phyloP scores from a whole-genome alignment of 1,140 invertebrate species.

The Epicauta chinensis region DNA sequence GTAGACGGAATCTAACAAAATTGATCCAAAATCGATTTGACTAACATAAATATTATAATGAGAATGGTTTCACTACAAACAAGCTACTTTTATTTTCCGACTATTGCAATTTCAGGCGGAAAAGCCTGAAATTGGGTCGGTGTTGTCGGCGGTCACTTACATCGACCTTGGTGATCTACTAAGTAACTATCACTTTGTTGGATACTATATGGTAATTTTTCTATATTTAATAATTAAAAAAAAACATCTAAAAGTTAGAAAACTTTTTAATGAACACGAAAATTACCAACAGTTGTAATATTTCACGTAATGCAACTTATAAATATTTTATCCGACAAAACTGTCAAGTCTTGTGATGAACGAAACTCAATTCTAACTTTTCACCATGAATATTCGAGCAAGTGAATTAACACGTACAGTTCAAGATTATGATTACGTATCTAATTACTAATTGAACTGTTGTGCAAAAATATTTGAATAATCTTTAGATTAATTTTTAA shows the following conservation, averaged over 20 bases:
- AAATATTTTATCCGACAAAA: slow-evolving; percentile 17
- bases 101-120: no score
- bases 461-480: slow-evolving; percentile 1
- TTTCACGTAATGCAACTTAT: slow-evolving; percentile 16
- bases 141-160: no score
- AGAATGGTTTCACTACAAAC: no score
- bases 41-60: no score
- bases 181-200: no score
- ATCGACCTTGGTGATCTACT: no score
- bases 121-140: no score
- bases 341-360: slow-evolving; percentile 15
- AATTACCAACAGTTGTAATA: slow-evolving; percentile 16
- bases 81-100: no score
- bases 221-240: neutral
- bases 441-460: slow-evolving; percentile 7
- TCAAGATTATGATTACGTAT: slow-evolving; percentile 11
- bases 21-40: no score
- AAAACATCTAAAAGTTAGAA: slow-evolving; percentile 10
- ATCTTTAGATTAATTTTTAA: no score
- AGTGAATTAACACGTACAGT: neutral
- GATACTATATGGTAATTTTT: no score
- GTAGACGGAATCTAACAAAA: no score
- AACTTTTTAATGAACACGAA: slow-evolving; percentile 17
- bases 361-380: slow-evolving; percentile 17
- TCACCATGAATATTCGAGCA: slow-evolving; percentile 12